Conservation (phyloP, 2,113 vertebrate species). For the Gambusia affinis region DNA sequence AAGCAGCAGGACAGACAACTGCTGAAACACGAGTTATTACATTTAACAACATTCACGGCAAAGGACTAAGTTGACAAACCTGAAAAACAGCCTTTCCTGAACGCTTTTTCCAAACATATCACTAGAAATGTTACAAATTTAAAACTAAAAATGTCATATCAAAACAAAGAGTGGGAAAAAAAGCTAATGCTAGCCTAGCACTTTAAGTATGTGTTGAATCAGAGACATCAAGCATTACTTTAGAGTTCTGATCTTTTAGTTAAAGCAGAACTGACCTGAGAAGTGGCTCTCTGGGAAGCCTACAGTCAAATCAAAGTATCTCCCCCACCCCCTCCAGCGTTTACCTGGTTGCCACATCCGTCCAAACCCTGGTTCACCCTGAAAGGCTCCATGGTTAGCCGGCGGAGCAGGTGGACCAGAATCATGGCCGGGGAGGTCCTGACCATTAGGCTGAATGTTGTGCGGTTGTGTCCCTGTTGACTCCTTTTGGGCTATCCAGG, state of each 20-base stretch:
- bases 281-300: background rate
- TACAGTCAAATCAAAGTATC: background rate
- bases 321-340: too few species aligned
- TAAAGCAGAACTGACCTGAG: background rate
- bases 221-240: background rate
- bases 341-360: slow-evolving; percentile 97
- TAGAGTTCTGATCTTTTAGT: background rate
- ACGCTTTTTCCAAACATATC: too few species aligned
- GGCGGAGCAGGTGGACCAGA: slow-evolving; percentile 72
- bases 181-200: background rate
- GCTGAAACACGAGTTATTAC: too few species aligned
- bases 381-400: slow-evolving; percentile 92
- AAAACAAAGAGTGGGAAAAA: background rate
- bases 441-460: slow-evolving; percentile 90
- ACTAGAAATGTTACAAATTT: background rate
- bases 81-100: too few species aligned
- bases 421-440: slow-evolving; percentile 89
- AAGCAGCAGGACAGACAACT: too few species aligned
- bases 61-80: too few species aligned
- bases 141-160: background rate
- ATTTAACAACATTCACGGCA: too few species aligned
- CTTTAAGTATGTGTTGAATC: background rate
- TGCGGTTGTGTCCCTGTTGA: slow-evolving; percentile 88
- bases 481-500: slow-evolving; percentile 99
- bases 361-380: slow-evolving; percentile 90